These are phyloP conservation scores for Syndactyla subalaris DNA, from an alignment of 2,797 vertebrate genomes.

Conservation along the genomic window DNA sequence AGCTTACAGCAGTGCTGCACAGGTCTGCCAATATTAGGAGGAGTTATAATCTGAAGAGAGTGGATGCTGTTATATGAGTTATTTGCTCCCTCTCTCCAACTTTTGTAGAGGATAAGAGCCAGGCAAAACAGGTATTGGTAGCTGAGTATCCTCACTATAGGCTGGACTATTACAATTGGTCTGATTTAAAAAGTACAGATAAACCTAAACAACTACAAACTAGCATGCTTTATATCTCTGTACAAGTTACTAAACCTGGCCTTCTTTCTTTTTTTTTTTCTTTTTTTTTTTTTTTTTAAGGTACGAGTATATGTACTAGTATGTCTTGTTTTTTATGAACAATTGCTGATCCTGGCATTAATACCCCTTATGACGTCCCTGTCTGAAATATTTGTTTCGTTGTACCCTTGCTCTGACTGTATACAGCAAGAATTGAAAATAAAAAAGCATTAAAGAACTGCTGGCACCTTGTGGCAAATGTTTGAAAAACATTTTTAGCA, in stretches of 20 bases:
- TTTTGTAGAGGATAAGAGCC: not conserved
- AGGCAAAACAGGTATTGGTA: not conserved
- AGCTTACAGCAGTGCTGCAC: not conserved
- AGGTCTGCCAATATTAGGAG: not conserved
- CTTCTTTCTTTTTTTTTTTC: not conserved
- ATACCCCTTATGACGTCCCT: not conserved
- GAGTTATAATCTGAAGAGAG: not conserved
- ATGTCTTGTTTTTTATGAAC: not conserved
- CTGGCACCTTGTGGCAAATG: slow-evolving; percentile 75
- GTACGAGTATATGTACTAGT: not conserved
- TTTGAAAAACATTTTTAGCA: slow-evolving; percentile 69
- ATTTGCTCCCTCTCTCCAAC: not conserved
- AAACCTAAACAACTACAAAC: not conserved
- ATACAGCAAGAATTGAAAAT: slow-evolving; percentile 33
- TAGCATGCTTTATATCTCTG: not conserved
- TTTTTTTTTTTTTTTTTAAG: not conserved
- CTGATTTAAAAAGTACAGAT: not conserved
- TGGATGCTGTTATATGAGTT: not conserved
- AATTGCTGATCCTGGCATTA: not conserved
- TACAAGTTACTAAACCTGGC: not conserved
- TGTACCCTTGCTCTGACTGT: not conserved
- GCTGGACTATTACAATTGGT: not conserved
- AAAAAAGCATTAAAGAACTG: slow-evolving; percentile 69
- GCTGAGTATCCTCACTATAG: not conserved
- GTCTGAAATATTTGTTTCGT: not conserved